These are phyloP conservation scores for Sarcophaga variegata DNA, from an alignment of 2,888 invertebrate genomes.

Conservation along the genomic window DNA sequence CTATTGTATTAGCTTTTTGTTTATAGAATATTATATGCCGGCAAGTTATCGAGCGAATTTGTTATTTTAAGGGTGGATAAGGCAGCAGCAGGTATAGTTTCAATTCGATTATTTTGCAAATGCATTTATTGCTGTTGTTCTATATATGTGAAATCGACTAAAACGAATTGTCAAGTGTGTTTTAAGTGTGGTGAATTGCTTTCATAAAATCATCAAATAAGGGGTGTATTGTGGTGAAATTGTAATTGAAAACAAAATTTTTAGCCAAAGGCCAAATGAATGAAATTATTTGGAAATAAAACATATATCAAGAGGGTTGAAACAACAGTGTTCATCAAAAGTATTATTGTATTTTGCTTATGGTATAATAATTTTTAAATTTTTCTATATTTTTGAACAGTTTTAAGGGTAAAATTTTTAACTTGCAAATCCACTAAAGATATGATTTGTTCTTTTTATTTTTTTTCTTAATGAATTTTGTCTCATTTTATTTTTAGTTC, in stretches of 20 bases:
- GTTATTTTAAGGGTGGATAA: slow-evolving; percentile 39
- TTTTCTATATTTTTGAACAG: slow-evolving; percentile 9
- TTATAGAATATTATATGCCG: slow-evolving; percentile 53
- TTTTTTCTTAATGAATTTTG: too few species aligned
- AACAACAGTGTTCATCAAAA: too few species aligned
- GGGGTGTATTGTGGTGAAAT: slow-evolving; percentile 58
- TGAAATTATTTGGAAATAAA: slow-evolving; percentile 43
- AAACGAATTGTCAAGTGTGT: slow-evolving; percentile 43
- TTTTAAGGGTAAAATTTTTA: slow-evolving; percentile 11
- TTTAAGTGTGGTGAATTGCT: slow-evolving; percentile 44
- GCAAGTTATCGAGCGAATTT: slow-evolving; percentile 48
- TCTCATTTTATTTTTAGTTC: too few species aligned
- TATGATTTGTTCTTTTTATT: too few species aligned
- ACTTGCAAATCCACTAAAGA: too few species aligned
- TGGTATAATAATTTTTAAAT: not conserved
- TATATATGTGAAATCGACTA: not conserved
- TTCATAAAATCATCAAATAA: not conserved
- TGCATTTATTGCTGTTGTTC: too few species aligned
- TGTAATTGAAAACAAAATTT: not conserved
- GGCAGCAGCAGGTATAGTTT: slow-evolving; percentile 30
- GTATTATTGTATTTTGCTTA: too few species aligned
- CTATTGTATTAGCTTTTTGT: slow-evolving; percentile 25
- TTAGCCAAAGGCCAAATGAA: slow-evolving; percentile 59
- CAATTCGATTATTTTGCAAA: slow-evolving; percentile 26
- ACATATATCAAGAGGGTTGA: not conserved